Evolutionary conservation across 2,888 invertebrate species (phyloP).

Genomic region (Sipha maydis): DNA sequence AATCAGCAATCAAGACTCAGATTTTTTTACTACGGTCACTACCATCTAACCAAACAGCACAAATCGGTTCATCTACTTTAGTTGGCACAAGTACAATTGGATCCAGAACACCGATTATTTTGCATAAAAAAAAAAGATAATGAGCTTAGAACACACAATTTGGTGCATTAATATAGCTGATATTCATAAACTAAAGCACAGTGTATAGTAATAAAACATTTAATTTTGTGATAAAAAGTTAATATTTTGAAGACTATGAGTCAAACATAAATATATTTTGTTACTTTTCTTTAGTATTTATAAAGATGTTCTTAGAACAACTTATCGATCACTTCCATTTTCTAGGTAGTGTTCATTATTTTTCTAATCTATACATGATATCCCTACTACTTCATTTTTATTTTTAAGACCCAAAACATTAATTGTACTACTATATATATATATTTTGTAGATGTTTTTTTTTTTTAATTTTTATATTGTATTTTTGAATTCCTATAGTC

Average conservation of each 20-base stretch:
- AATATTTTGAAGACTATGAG: slow-evolving; percentile 21
- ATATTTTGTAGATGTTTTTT: slow-evolving; percentile 1
- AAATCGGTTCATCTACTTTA: slow-evolving; percentile 52
- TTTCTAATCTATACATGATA: slow-evolving; percentile 15
- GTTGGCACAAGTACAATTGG: background rate
- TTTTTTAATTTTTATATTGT: slow-evolving; percentile 4
- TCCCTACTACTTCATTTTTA: slow-evolving; percentile 44
- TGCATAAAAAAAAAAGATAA: slow-evolving; percentile 38
- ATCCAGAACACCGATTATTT: slow-evolving; percentile 4
- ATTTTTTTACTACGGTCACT: slow-evolving; percentile 43
- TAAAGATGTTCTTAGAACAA: background rate
- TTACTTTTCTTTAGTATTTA: slow-evolving; percentile 15
- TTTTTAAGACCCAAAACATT: slow-evolving; percentile 11
- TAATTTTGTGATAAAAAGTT: slow-evolving; percentile 26
- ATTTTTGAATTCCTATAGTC: slow-evolving; percentile 31
- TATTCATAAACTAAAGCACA: slow-evolving; percentile 1
- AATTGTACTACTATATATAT: background rate
- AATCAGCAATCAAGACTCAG: slow-evolving; percentile 52
- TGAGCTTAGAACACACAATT: background rate
- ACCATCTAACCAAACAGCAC: slow-evolving; percentile 39
- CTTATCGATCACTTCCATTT: slow-evolving; percentile 22
- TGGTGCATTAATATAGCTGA: background rate
- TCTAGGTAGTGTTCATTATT: slow-evolving; percentile 23
- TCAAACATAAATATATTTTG: slow-evolving; percentile 39
- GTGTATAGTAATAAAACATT: slow-evolving; percentile 4